Evolutionary conservation across 2,113 vertebrate genomes (phyloP), one percentile per base, ranked within the genome.

Genomic region (Vimba vimba): DNA sequence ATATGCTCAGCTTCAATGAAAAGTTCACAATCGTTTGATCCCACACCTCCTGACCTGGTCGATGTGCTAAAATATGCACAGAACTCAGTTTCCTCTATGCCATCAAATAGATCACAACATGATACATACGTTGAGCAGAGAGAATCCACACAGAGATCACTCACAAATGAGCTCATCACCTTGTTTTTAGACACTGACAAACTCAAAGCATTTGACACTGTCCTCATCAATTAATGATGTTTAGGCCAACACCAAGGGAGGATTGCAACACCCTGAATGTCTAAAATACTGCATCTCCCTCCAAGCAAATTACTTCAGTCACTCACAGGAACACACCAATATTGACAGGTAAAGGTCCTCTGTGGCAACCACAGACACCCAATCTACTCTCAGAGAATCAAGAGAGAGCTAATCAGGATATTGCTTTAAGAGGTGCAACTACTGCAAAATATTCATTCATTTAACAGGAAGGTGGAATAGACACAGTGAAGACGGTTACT

Each of bases 381-480:
- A 79, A 87, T 79, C 50, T 43, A 71, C 86, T 64, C 69, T 84
- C 21, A 9, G 57, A 68, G 71, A 89, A 89, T 64, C 66, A 60
- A 62, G 74, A 84, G 52, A 79, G 71, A 59, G 17, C 36, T 25
- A 77, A 90, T 68, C 23, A 78, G 87, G 87, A 85, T 81, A 88
- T 84, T 86, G 83, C 87, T 78, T 84, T 79, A 69, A 69, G 57
- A 87, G 69, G 84, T 52, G 84, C 66, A 80, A 71, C 47, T 47
- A 47, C 59, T 73, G 85, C 62, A 81, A 87, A 87, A 76, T 88
- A 79, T 79, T 78, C 0, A 43, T 88, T 84, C 88, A 62, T 81
- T 57, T 47, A 85, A 39, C 69, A 60, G 59, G 43, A 83, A 86
- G 47, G 21, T 69, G 59, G 59, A 68, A 62, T 76, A 64, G 59